Evolutionary conservation across 2,888 invertebrate species (phyloP).

Genomic region (Meiosimyza decipiens): DNA sequence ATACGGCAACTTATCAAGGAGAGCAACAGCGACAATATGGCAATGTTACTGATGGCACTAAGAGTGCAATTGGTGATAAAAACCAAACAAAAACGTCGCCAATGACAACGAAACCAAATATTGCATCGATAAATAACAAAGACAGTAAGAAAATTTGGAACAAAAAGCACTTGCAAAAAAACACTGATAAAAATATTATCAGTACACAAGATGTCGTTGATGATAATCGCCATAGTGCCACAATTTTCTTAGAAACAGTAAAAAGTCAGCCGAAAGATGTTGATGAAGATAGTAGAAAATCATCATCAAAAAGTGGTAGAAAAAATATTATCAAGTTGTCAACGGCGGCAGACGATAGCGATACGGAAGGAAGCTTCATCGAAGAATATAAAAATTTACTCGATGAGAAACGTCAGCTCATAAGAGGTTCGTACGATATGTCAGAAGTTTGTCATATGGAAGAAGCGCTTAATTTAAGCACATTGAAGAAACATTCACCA

Average conservation of each 20-base stretch:
- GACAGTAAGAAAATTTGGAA: too few species aligned
- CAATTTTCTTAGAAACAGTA: too few species aligned
- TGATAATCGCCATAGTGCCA: too few species aligned
- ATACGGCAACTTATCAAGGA: background rate
- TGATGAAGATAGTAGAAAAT: background rate
- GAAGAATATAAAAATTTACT: conserved; percentile 42
- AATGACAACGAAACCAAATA: too few species aligned
- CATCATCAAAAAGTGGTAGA: background rate
- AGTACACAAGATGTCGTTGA: too few species aligned
- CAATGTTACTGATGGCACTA: background rate
- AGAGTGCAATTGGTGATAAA: too few species aligned
- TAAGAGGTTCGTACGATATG: conserved; percentile 29
- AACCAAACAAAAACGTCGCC: background rate
- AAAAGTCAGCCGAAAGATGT: background rate
- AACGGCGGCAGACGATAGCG: background rate
- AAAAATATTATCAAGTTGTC: background rate
- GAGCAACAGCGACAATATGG: background rate
- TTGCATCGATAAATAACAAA: background rate
- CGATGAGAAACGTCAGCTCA: conserved; percentile 37
- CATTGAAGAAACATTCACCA: background rate
- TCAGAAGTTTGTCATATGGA: conserved; percentile 30
- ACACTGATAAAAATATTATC: too few species aligned
- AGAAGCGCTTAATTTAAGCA: conserved; percentile 36
- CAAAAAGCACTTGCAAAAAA: too few species aligned
- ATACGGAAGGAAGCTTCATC: conserved; percentile 34